A percentile compares a stretch with the other conserved stretches of the same genome.
Evolutionary conservation across 2,113 vertebrate genomes (phyloP).

Genomic region (Platysteira castanea): DNA sequence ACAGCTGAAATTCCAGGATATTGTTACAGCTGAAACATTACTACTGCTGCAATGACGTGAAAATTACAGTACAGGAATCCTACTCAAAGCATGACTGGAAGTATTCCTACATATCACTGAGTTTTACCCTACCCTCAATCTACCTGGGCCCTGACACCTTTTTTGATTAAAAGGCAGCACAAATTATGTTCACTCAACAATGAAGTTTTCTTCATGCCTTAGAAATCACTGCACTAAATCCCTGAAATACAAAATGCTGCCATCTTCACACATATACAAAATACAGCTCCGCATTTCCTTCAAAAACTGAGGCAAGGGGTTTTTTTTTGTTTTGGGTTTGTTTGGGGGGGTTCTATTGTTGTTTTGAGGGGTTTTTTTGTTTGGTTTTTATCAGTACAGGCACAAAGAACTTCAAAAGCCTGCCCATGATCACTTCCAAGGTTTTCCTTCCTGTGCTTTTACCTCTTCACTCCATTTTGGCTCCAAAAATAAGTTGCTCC

Average conservation of each 20-base stretch:
- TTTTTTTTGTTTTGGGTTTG: not conserved
- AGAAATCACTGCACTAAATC: rapidly evolving
- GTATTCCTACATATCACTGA: not conserved
- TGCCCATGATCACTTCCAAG: not conserved
- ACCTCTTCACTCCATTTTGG: not conserved
- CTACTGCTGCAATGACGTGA: not conserved
- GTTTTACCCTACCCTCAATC: not conserved
- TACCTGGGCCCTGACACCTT: not conserved
- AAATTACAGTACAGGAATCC: not conserved
- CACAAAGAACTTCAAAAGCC: not conserved
- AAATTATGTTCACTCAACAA: not conserved
- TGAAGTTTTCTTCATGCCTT: not conserved
- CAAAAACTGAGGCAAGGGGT: not conserved
- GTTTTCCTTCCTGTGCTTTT: not conserved
- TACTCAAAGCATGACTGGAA: not conserved
- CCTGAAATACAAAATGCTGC: not conserved
- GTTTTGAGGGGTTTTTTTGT: not conserved
- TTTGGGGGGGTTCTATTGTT: not conserved
- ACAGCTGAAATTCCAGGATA: not conserved
- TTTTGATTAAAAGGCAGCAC: not conserved
- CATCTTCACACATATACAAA: not conserved
- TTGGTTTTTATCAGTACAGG: not conserved
- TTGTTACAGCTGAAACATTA: not conserved
- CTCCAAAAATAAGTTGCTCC: not conserved
- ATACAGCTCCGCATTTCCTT: not conserved